Evolutionary conservation across 2,113 vertebrate species (phyloP), one percentile per base, ranked within the genome.

Genomic region (Psilopsiagon aurifrons): DNA sequence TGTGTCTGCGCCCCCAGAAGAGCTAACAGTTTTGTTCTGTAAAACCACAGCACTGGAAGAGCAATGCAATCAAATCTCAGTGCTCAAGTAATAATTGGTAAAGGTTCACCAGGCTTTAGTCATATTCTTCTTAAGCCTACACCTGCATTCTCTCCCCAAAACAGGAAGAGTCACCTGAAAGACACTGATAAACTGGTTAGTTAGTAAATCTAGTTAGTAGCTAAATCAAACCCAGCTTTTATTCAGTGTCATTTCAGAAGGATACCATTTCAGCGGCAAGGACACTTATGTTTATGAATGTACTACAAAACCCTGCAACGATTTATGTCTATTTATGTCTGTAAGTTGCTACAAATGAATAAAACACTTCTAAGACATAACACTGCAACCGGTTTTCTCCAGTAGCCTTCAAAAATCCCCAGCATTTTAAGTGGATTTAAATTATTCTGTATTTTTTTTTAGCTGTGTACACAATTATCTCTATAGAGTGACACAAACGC

Each of bases 171-270:
- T 86, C 55, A 77, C 33, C 63, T 66, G 64, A 78, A 82, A 91
- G 69, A 64, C 60, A 59, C 24, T 46, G 41, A 69, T 31, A 47
- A 87, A 80, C n/a, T 31, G 10, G 29, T 84, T 75, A 81, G 69
- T 28, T 71, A 68, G 73, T 31, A 77, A 59, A 59, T 59, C n/a
- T n/a, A 11, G 27, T 82, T 68, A 78, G 69, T 23, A 74, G 4
- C 44, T 85, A 95, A 97, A 94, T 89, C 31, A 95, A 89, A 82
- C 83, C 19, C 31, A 49, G 17, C 39, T 90, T 85, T 79, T 94
- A 96, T 95, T 95, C 92, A 62, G 87, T 92, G 91, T 87, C 89
- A 77, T 87, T 83, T 76, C 67, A 80, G 91, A 82, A 95, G 81
- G 87, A 92, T 90, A 87, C 49, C 37, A 59, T 95, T 95, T 92